These are phyloP conservation scores for Melikaiella ostensackeni DNA, from an alignment of 2,888 invertebrate genomes.

Conservation along the genomic window DNA sequence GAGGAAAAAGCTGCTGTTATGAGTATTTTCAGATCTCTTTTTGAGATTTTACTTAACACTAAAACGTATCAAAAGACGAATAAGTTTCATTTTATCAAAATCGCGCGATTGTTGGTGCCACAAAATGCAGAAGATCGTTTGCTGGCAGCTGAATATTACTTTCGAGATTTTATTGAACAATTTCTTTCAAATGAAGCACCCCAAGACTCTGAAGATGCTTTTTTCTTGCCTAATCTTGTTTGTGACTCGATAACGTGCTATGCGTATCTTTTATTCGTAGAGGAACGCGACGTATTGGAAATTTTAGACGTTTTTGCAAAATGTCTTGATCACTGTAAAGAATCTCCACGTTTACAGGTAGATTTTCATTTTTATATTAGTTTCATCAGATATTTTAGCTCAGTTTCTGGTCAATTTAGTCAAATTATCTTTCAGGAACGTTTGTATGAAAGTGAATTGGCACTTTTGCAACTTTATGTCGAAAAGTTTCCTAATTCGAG, in stretches of 20 bases:
- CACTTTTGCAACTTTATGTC: constrained; percentile 65
- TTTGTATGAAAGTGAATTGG: constrained; percentile 76
- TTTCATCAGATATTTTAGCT: not conserved
- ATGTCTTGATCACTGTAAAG: constrained; percentile 65
- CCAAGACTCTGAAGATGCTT: constrained; percentile 58
- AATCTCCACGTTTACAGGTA: constrained; percentile 63
- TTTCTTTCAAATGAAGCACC: constrained; percentile 55
- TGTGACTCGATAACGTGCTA: constrained; percentile 80
- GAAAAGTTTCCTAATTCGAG: constrained; percentile 51
- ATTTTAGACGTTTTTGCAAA: constrained; percentile 60
- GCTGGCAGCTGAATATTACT: constrained; percentile 58
- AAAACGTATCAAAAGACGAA: constrained; percentile 58
- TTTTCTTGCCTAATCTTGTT: constrained; percentile 78
- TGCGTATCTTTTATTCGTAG: constrained; percentile 78
- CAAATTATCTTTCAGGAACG: constrained; percentile 71
- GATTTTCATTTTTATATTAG: not conserved
- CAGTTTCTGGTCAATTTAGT: constrained; percentile 2
- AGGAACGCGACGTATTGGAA: constrained; percentile 54
- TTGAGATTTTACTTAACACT: constrained; percentile 67
- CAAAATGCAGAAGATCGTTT: constrained; percentile 52
- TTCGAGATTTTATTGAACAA: constrained; percentile 59
- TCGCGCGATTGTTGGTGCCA: constrained; percentile 59
- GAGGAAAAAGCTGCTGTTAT: constrained; percentile 74
- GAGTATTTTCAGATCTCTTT: constrained; percentile 75
- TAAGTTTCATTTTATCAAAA: constrained; percentile 56